phyloP scores from a whole-genome alignment of 1,140 invertebrate species.

The Heliconius melpomene region DNA sequence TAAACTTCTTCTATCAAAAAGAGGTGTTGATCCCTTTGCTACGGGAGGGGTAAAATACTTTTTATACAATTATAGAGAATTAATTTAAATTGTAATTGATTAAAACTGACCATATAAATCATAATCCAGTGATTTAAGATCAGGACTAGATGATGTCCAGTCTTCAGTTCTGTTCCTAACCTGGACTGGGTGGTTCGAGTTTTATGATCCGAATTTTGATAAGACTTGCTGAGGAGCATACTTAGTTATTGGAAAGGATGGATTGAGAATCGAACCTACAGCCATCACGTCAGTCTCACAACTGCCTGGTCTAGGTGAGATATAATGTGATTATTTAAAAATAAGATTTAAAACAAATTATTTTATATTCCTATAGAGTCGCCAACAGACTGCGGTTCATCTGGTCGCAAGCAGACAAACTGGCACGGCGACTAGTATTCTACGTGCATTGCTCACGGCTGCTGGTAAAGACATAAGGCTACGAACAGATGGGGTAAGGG shows the following conservation, averaged over 20 bases:
- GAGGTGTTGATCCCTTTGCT: conserved; percentile 94
- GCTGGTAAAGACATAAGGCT: conserved; percentile 94
- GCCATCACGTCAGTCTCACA: too few species aligned
- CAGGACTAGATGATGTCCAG: too few species aligned
- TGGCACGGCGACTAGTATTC: conserved; percentile 93
- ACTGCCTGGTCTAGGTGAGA: too few species aligned
- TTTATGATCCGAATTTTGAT: too few species aligned
- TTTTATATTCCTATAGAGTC: conserved; percentile 79
- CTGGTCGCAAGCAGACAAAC: conserved; percentile 94
- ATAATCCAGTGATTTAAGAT: too few species aligned
- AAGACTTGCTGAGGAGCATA: too few species aligned
- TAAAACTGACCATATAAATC: too few species aligned
- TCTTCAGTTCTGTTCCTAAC: too few species aligned
- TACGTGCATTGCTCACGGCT: conserved; percentile 90
- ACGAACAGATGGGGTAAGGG: conserved; percentile 92
- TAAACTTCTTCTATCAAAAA: conserved; percentile 92
- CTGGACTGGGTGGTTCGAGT: too few species aligned
- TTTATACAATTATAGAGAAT: not conserved
- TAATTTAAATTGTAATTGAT: too few species aligned
- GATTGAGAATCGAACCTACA: too few species aligned
- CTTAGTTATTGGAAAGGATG: too few species aligned
- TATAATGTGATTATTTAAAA: not conserved
- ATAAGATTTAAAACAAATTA: not conserved
- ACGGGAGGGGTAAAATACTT: conserved; percentile 90
- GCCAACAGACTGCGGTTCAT: conserved; percentile 94